Evolutionary conservation across 92 coral and sea anemone genomes (phyloP).

Genomic region (Palythoa grandis): DNA sequence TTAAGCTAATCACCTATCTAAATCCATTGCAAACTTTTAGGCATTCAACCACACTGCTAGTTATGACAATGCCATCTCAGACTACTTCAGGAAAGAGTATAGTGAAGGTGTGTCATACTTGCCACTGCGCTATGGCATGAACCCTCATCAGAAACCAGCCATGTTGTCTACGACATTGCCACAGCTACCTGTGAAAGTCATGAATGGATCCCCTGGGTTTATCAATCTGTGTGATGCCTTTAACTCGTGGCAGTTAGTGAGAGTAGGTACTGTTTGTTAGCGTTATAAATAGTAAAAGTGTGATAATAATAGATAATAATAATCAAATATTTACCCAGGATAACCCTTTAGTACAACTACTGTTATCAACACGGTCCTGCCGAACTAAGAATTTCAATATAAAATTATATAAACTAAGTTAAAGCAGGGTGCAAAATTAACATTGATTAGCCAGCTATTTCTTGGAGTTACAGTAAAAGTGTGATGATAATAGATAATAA

Average conservation of each 20-base stretch:
- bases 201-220: constrained; percentile 97
- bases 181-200: constrained; percentile 85
- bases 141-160: constrained; percentile 98
- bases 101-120: constrained; percentile 86
- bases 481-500: too few relatives aligned
- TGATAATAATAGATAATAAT: neutral
- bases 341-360: too few relatives aligned
- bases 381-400: too few relatives aligned
- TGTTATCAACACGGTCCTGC: too few relatives aligned
- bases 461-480: too few relatives aligned
- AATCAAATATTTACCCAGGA: too few relatives aligned
- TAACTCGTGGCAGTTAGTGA: constrained; percentile 96
- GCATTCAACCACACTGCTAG: constrained; percentile 96
- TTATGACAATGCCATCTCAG: constrained; percentile 94
- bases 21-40: constrained; percentile 33
- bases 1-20: neutral
- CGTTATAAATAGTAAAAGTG: neutral
- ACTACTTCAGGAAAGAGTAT: constrained; percentile 91
- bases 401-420: too few relatives aligned
- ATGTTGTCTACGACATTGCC: constrained; percentile 86
- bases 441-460: too few relatives aligned
- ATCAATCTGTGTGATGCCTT: constrained; percentile 98
- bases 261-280: constrained; percentile 53
- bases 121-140: constrained; percentile 95
- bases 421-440: too few relatives aligned